Percentiles rank a stretch among this genome's conserved stretches.
Conservation (phyloP, 2,888 invertebrate genomes). For the Spicauda simplicius region DNA sequence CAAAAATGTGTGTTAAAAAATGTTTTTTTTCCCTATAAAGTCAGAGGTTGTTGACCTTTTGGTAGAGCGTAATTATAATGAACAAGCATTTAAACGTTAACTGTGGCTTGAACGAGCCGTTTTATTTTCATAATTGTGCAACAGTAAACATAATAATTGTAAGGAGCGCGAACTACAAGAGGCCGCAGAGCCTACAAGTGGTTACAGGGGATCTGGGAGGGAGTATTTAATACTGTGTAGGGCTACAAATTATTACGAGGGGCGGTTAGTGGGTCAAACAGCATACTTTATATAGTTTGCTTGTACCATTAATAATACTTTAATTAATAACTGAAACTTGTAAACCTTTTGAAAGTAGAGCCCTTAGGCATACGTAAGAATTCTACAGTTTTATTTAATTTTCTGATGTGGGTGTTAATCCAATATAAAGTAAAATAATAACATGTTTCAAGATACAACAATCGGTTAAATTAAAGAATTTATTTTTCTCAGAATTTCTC, state of each 20-base stretch:
- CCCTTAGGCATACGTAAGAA: too few relatives aligned
- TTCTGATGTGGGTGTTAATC: too few relatives aligned
- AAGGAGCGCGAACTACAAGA: slow-evolving; percentile 12
- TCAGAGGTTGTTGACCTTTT: not conserved
- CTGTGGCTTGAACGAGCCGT: slow-evolving; percentile 11
- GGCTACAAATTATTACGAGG: slow-evolving; percentile 16
- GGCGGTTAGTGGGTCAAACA: slow-evolving; percentile 9
- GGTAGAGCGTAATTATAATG: not conserved
- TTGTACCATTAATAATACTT: too few relatives aligned
- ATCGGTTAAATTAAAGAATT: too few relatives aligned
- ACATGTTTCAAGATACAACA: too few relatives aligned
- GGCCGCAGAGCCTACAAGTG: slow-evolving; percentile 15
- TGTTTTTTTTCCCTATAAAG: not conserved
- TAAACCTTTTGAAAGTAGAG: too few relatives aligned
- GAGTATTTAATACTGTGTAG: slow-evolving; percentile 16
- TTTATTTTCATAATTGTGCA: slow-evolving; percentile 25
- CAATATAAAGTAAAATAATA: too few relatives aligned
- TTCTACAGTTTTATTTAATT: too few relatives aligned
- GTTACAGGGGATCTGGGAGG: slow-evolving; percentile 6
- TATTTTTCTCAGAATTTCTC: too few relatives aligned
- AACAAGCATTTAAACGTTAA: not conserved
- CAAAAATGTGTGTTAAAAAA: not conserved
- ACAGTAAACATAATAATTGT: slow-evolving; percentile 23
- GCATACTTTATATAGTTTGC: too few relatives aligned
- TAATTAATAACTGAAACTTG: too few relatives aligned